Evolutionary conservation across 2,113 vertebrate species (phyloP), one percentile per base, ranked within the genome.

Genomic region (Scomber colias): DNA sequence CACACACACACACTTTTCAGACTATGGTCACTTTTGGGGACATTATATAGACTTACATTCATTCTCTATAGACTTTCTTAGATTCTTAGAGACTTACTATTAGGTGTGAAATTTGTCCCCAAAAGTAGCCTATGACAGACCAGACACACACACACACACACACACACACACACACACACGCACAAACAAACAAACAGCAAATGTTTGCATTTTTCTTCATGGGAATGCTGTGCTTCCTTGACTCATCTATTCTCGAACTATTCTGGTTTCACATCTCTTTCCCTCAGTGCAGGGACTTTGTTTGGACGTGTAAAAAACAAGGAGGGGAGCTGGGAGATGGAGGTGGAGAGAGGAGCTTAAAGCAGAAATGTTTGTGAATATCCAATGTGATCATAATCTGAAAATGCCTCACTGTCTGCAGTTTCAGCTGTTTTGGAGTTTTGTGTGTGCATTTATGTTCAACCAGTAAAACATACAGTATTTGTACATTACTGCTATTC

Each of bases 131-230:
- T 24, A 24, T 24, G 1, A 24, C 24, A 24, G 24, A 24, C 24
- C 24, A 24, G 24, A 24, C 24, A 24, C 24, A 24, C 24, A 24
- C 24, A 24, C 24, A 77, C 44, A 69, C 45, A 71, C 30, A 61
- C 31, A 35, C 31, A 35, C 31, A 35, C 31, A 40, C 35, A 40
- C 35, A 40, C 35, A 40, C 24, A 7, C 15, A 62, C 40, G 30
- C 12, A 30, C 7, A 63, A 1, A 46, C n/a, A 62, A 24, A 77
- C 44, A 69, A 50, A 71, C 30, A 61, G 14, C 44, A 50, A 24
- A 67, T 44, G 11, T 74, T 69, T 53, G n/a, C 21, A 50, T 51
- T 51, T 73, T 35, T 72, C 56, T 65, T n/a, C 54, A 40, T 9
- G 16, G 67, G 60, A 35, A 49, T 4, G 19, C 13, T 17, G 3